Percentiles rank a stretch among this genome's conserved stretches.
phyloP scores from a whole-genome alignment of 2,888 invertebrate species.

The Ernsta delagoae region DNA sequence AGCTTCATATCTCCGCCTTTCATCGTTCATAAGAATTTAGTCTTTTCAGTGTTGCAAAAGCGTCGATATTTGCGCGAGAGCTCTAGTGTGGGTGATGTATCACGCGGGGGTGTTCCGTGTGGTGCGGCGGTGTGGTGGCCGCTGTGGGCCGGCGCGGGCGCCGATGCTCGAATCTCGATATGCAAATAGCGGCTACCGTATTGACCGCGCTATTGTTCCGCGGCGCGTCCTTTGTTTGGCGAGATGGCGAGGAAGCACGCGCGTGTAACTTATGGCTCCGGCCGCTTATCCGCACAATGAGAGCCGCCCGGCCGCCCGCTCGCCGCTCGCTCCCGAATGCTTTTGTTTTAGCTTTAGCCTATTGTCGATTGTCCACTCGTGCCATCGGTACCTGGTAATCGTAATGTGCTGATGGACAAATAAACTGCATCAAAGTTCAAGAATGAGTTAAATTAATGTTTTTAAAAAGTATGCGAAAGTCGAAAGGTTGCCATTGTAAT shows the following conservation, averaged over 20 bases:
- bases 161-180: constrained; percentile 75
- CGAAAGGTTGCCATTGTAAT: no score
- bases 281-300: constrained; percentile 49
- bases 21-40: neutral
- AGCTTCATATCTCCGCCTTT: constrained; percentile 5
- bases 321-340: constrained; percentile 36
- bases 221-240: constrained; percentile 48
- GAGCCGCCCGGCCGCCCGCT: constrained; percentile 41
- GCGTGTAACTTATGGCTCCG: constrained; percentile 65
- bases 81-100: constrained; percentile 14
- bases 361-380: constrained; percentile 67
- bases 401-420: no score
- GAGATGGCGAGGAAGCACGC: constrained; percentile 39
- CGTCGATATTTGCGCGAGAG: constrained; percentile 5
- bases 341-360: constrained; percentile 50
- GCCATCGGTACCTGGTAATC: constrained; percentile 26
- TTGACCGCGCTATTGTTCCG: constrained; percentile 69
- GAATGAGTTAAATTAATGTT: no score
- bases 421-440: no score
- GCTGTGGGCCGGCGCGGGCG: constrained; percentile 47
- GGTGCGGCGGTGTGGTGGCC: constrained; percentile 1
- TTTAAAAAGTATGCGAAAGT: no score
- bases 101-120: constrained; percentile 17
- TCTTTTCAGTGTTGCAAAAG: neutral
- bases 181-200: constrained; percentile 75